phyloP scores from a whole-genome alignment of 1,140 invertebrate genomes.

The Argopecten irradians region DNA sequence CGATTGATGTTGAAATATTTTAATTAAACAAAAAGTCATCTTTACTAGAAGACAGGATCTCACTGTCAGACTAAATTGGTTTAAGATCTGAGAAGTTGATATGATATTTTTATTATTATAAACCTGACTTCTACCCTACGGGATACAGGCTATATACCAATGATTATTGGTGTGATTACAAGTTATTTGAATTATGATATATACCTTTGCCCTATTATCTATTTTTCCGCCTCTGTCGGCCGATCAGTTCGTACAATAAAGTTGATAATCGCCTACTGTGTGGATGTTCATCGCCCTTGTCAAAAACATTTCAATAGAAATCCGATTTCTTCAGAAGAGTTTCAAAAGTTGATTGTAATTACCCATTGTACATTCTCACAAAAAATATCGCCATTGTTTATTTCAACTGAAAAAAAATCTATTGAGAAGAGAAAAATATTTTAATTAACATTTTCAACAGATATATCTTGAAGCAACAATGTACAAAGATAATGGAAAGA shows the following conservation, averaged over 20 bases:
- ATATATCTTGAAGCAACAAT: neutral
- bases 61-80: too few relatives aligned
- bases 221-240: neutral
- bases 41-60: too few relatives aligned
- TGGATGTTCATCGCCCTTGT: neutral
- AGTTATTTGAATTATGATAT: neutral
- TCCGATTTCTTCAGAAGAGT: neutral
- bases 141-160: neutral
- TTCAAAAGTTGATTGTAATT: neutral
- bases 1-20: too few relatives aligned
- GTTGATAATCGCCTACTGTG: neutral
- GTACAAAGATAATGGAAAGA: neutral
- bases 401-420: neutral
- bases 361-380: neutral
- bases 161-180: neutral
- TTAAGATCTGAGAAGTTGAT: too few relatives aligned
- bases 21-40: too few relatives aligned
- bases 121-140: neutral
- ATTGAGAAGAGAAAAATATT: neutral
- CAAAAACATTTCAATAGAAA: slow-evolving; percentile 4
- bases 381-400: neutral
- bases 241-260: neutral
- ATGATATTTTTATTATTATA: too few relatives aligned
- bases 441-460: neutral
- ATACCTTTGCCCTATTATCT: neutral